phyloP scores from a whole-genome alignment of 2,113 vertebrate genomes.

The Madoqua kirkii region DNA sequence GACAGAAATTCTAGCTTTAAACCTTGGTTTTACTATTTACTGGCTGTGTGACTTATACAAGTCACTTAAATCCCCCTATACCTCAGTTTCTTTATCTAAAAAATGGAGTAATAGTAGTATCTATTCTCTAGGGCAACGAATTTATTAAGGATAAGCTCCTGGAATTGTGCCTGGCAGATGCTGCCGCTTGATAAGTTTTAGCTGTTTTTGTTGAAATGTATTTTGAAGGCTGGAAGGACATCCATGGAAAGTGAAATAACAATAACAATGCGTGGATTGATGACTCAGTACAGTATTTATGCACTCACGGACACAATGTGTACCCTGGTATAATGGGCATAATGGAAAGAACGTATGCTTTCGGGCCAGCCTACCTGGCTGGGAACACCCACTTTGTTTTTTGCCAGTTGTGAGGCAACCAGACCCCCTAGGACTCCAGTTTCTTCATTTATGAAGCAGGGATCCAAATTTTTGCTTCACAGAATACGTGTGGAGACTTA shows the following conservation, averaged over 20 bases:
- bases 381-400: background rate
- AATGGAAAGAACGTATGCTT: background rate
- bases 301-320: accelerated
- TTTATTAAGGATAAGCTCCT: background rate
- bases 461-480: background rate
- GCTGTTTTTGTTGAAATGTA: background rate
- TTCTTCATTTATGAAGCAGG: background rate
- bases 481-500: background rate
- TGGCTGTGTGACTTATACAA: background rate
- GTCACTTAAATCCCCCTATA: background rate
- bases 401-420: background rate
- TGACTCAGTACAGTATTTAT: background rate
- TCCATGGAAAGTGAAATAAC: background rate
- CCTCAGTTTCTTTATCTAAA: background rate
- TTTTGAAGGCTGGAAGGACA: background rate
- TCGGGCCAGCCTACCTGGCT: background rate
- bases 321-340: too few relatives aligned
- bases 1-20: background rate
- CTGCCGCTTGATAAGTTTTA: background rate
- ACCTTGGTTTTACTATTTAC: background rate
- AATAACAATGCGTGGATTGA: accelerated
- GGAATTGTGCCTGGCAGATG: background rate
- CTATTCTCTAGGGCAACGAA: background rate
- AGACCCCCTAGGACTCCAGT: background rate
- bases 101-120: background rate